Percentiles rank a stretch among this genome's conserved stretches.
Evolutionary conservation across 2,113 vertebrate species (phyloP).

Genomic region (Vulpes lagopus): DNA sequence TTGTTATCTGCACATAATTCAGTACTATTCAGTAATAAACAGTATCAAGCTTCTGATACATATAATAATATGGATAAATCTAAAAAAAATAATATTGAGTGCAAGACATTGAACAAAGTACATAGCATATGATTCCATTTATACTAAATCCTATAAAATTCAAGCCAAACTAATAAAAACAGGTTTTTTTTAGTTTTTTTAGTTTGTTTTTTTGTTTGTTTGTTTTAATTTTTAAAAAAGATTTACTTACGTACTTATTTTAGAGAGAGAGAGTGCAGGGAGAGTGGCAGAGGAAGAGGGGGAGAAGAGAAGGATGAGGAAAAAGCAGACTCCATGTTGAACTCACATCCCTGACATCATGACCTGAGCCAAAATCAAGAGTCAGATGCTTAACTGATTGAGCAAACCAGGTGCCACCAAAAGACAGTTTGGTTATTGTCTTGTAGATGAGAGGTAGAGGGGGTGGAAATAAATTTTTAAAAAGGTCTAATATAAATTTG

Average conservation of each 20-base stretch:
- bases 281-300: too few relatives aligned
- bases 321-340: too few relatives aligned
- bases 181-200: too few relatives aligned
- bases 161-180: not conserved
- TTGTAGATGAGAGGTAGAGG: not conserved
- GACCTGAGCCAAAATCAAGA: too few relatives aligned
- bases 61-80: not conserved
- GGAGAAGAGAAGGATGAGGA: too few relatives aligned
- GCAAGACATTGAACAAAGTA: not conserved
- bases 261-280: too few relatives aligned
- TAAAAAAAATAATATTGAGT: not conserved
- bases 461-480: not conserved
- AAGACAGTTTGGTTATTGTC: not conserved
- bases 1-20: not conserved
- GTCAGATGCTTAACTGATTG: too few relatives aligned
- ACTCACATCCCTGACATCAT: too few relatives aligned
- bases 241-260: too few relatives aligned
- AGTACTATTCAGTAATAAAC: not conserved
- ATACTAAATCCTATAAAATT: not conserved
- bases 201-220: too few relatives aligned
- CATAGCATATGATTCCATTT: not conserved
- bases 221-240: too few relatives aligned
- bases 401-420: not conserved
- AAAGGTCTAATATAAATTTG: not conserved
- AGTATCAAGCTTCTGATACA: not conserved